A percentile compares a stretch with the other conserved stretches of the same genome.
Evolutionary conservation across 2,888 invertebrate species (phyloP).

Genomic region (Aleiodes alternator): DNA sequence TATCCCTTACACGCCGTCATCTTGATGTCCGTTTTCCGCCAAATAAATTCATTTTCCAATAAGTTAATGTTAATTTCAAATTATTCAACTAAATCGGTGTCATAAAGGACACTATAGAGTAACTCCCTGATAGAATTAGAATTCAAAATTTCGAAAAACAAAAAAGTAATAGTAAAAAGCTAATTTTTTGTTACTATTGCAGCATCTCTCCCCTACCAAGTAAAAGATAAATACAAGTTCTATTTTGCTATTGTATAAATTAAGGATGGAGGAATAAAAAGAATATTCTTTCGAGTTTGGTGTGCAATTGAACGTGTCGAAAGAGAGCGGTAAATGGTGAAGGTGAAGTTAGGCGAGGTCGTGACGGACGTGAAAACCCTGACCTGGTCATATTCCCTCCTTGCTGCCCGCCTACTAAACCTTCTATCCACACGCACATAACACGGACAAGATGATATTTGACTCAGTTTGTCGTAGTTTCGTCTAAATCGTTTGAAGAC

Average conservation of each 20-base stretch:
- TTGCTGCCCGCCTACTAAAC: constrained; percentile 53
- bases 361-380: constrained; percentile 66
- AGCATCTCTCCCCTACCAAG: too few species aligned
- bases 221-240: constrained; percentile 5
- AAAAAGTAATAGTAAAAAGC: too few species aligned
- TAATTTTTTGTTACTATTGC: too few species aligned
- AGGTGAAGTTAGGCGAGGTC: constrained; percentile 64
- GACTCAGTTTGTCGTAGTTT: constrained; percentile 44
- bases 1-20: too few species aligned
- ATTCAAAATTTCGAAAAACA: too few species aligned
- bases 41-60: too few species aligned
- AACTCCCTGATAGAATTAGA: too few species aligned
- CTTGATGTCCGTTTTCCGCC: too few species aligned
- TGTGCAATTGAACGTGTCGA: constrained; percentile 34
- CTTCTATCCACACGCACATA: constrained; percentile 39
- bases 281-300: constrained; percentile 20
- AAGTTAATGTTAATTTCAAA: too few species aligned
- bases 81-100: too few species aligned
- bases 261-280: not conserved
- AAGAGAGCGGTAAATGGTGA: constrained; percentile 43
- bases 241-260: constrained; percentile 3
- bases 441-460: constrained; percentile 17
- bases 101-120: too few species aligned
- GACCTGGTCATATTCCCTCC: constrained; percentile 66
- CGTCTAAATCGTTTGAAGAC: constrained; percentile 49